These are phyloP conservation scores for Corythaeola cristata DNA, from an alignment of 2,113 vertebrate genomes.

Conservation along the genomic window DNA sequence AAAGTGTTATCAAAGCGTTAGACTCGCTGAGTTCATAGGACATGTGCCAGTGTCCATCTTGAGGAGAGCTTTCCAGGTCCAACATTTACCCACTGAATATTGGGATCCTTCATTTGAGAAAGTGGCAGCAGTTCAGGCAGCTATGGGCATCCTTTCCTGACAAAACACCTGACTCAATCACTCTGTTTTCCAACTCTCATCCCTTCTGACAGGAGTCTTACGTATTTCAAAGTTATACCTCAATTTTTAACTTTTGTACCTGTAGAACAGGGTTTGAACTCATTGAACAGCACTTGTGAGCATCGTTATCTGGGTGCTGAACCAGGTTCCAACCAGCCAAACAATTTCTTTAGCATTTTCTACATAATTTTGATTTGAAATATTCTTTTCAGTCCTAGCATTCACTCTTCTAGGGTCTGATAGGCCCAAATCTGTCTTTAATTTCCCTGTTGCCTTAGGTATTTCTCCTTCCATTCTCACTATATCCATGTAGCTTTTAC, in stretches of 20 bases:
- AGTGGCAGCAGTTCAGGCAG: not conserved
- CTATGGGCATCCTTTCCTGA: accelerated
- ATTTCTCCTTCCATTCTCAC: not conserved
- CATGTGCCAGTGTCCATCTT: accelerated
- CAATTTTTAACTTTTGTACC: accelerated
- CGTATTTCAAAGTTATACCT: not conserved
- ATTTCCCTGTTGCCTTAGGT: not conserved
- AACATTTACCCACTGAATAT: not conserved
- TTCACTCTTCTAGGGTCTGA: not conserved
- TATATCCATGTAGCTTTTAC: not conserved
- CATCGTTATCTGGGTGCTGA: not conserved
- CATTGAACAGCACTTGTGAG: not conserved
- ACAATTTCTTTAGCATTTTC: not conserved
- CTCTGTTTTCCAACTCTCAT: not conserved
- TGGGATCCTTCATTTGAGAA: not conserved
- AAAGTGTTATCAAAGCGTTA: not conserved
- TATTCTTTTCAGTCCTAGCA: not conserved
- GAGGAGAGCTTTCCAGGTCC: not conserved
- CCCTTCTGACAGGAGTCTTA: not conserved
- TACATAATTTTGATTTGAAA: not conserved
- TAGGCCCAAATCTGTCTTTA: not conserved
- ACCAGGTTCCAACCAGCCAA: not conserved
- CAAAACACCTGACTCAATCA: not conserved
- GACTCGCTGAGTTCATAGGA: not conserved
- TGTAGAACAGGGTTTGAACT: not conserved